Conservation (phyloP, 2,888 invertebrate species). For the Xestobium rufovillosum region DNA sequence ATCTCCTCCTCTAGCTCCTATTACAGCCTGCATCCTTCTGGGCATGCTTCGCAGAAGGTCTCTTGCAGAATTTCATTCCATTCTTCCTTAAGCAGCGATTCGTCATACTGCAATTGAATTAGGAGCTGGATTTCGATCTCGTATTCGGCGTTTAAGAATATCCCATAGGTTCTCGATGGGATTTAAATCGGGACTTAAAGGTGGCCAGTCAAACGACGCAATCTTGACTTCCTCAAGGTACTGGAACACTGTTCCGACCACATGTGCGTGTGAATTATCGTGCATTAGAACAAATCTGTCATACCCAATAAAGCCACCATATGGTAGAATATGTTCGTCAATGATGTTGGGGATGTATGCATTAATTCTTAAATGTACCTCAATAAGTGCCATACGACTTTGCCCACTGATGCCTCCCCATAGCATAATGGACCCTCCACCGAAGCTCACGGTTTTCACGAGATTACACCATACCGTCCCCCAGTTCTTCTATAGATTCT, state of each 20-base stretch:
- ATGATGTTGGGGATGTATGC: conserved; percentile 10
- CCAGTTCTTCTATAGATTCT: conserved; percentile 10
- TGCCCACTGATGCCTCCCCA: conserved; percentile 3
- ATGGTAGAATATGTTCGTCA: conserved; percentile 9
- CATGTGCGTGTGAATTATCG: conserved; percentile 13
- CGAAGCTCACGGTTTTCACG: not conserved
- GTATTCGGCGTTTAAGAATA: conserved; percentile 1
- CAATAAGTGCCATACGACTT: conserved; percentile 12
- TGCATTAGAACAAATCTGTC: conserved; percentile 9
- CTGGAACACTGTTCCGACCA: too few relatives aligned
- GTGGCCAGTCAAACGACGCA: too few relatives aligned
- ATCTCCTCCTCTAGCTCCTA: conserved; percentile 1
- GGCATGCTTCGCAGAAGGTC: conserved; percentile 10
- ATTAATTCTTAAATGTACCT: conserved; percentile 15
- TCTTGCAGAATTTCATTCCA: conserved; percentile 4
- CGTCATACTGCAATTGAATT: conserved; percentile 1
- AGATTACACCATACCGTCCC: conserved; percentile 4
- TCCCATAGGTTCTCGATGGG: too few relatives aligned
- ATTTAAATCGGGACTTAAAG: too few relatives aligned
- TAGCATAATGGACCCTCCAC: conserved; percentile 2
- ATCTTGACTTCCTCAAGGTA: too few relatives aligned
- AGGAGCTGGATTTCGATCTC: conserved; percentile 1
- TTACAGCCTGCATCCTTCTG: conserved; percentile 5
- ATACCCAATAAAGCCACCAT: conserved; percentile 9
- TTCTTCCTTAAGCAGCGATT: conserved; percentile 3